phyloP scores from a whole-genome alignment of 2,113 vertebrate species.

The Menura novaehollandiae region DNA sequence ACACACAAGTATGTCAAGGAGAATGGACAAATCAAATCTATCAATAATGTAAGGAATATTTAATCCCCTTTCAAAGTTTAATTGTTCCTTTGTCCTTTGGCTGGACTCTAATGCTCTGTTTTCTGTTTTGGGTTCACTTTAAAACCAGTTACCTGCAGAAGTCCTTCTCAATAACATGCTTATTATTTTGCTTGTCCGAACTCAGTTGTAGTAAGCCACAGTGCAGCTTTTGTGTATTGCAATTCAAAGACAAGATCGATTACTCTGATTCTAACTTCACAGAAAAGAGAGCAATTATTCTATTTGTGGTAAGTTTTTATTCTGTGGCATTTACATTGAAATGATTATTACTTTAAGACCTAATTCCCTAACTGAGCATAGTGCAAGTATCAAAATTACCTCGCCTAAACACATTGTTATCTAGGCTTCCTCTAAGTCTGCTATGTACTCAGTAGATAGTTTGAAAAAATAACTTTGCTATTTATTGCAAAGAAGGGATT shows the following conservation, averaged over 20 bases:
- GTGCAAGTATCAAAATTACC: neutral
- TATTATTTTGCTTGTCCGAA: neutral
- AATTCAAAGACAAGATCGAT: neutral
- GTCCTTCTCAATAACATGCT: neutral
- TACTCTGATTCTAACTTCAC: neutral
- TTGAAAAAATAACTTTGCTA: neutral
- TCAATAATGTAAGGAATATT: neutral
- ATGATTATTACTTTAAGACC: neutral
- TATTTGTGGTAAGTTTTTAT: neutral
- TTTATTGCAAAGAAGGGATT: neutral
- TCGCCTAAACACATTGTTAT: neutral
- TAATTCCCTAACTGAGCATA: neutral
- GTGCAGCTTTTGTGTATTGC: neutral
- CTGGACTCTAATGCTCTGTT: neutral
- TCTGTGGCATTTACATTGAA: neutral
- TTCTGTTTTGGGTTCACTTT: neutral
- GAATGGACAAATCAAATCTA: neutral
- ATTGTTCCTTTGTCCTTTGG: neutral
- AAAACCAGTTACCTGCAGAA: neutral
- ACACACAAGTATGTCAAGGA: neutral
- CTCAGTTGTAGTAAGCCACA: neutral
- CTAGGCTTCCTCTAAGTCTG: neutral
- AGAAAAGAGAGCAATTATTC: neutral
- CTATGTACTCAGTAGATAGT: neutral
- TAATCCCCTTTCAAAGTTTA: neutral